Evolutionary conservation across 64 coral and sea anemone species (phyloP), one percentile per base, ranked within the genome.

Genomic region (Montipora cactus): DNA sequence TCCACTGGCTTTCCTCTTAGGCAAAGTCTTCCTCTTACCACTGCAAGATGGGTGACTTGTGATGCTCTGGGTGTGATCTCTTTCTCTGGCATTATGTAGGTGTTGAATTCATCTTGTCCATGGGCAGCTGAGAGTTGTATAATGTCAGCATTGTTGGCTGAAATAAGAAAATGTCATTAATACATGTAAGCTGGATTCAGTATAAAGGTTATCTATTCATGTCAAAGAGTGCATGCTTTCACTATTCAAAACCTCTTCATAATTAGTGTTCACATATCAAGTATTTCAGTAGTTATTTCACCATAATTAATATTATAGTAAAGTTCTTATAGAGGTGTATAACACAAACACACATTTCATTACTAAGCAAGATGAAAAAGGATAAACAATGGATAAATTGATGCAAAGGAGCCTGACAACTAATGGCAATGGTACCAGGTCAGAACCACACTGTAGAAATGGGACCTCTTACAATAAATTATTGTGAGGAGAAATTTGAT

Each of bases 251-350:
- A 57, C 53, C 67, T 71, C 67, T 71, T 71, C 71, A 74, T 28
- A 74, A 74, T 74, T 74, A 74, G 71, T 74, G 71, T 74, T 74
- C n/a, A 74, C 71, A 22, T 74, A 74, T 74, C 71, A 74, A 74
- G n/a, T 44, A 74, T 74, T 74, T 74, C 71, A 20, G 16, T 21
- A 74, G n/a, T 74, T 74, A 74, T 74, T 74, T 74, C 37, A 37
- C 37, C 37, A 37, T 37, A 37, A 37, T 71, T 13, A 0, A 0
- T 10, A 71, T 6, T 57, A 57, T 71, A 71, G 14, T 13, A 71
- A 6, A 71, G 37, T 37, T 37, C 71, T 74, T 74, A 25, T n/a
- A 74, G 71, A 74, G 71, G 71, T 74, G 71, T 64, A 64, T 74
- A 74, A 74, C 71, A 74, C 71, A 71, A 71, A 71, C 67, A 22